These are phyloP conservation scores for Tanypteryx hageni DNA, from an alignment of 2,888 invertebrate genomes.

Conservation along the genomic window DNA sequence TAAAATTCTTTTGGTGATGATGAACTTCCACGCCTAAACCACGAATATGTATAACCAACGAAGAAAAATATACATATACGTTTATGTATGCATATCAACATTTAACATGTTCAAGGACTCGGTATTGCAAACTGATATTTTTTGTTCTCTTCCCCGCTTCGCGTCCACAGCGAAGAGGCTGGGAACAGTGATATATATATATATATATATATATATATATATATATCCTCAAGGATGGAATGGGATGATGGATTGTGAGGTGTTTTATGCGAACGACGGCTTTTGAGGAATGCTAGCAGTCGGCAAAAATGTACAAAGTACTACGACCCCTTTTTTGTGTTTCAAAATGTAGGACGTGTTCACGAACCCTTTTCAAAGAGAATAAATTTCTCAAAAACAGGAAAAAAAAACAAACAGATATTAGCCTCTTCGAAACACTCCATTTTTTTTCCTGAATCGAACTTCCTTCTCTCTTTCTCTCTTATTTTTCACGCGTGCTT, in stretches of 20 bases:
- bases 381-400: not conserved
- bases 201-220: too few relatives aligned
- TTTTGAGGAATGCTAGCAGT: not conserved
- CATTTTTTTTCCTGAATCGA: too few relatives aligned
- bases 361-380: not conserved
- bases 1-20: not conserved
- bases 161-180: not conserved
- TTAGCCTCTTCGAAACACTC: too few relatives aligned
- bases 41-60: conserved; percentile 19
- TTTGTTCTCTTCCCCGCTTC: not conserved
- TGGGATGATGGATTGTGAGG: not conserved
- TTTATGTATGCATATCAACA: conserved; percentile 8
- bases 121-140: conserved; percentile 9
- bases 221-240: not conserved
- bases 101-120: not conserved
- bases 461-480: too few relatives aligned
- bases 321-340: not conserved
- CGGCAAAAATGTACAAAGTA: not conserved
- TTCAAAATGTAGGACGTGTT: not conserved
- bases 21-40: conserved; percentile 16
- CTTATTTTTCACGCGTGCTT: not conserved
- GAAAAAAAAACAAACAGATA: not conserved
- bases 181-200: not conserved
- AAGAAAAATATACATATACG: conserved; percentile 16
- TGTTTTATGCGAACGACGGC: not conserved